Conservation (phyloP, 1,140 invertebrate genomes). For the Trachelipus rathkii region DNA sequence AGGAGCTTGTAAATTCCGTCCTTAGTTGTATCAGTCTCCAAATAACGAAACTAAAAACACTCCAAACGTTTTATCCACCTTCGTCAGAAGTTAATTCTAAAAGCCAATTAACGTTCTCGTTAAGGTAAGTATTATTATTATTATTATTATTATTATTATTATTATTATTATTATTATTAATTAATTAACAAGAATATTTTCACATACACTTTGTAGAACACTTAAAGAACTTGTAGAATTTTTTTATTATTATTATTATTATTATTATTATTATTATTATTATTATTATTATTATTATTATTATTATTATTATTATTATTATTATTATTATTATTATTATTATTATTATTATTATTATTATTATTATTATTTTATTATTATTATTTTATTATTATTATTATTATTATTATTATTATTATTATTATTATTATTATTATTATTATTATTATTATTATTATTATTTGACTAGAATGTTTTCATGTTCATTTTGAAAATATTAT, state of each 20-base stretch:
- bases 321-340: conserved; percentile 6
- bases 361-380: neutral
- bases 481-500: neutral
- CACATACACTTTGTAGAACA: neutral
- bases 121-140: neutral
- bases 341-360: neutral
- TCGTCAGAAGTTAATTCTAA: neutral
- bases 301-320: neutral
- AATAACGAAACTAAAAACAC: neutral
- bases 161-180: neutral
- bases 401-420: neutral
- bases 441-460: neutral
- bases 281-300: neutral
- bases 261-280: neutral
- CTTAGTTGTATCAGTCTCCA: neutral
- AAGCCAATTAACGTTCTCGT: neutral
- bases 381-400: neutral
- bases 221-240: neutral
- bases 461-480: neutral
- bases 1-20: neutral
- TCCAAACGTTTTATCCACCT: neutral
- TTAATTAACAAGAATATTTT: too few species aligned
- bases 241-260: too few species aligned
- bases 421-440: neutral
- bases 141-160: neutral